Conservation (phyloP, 2,888 invertebrate genomes). For the Morpho helenor region DNA sequence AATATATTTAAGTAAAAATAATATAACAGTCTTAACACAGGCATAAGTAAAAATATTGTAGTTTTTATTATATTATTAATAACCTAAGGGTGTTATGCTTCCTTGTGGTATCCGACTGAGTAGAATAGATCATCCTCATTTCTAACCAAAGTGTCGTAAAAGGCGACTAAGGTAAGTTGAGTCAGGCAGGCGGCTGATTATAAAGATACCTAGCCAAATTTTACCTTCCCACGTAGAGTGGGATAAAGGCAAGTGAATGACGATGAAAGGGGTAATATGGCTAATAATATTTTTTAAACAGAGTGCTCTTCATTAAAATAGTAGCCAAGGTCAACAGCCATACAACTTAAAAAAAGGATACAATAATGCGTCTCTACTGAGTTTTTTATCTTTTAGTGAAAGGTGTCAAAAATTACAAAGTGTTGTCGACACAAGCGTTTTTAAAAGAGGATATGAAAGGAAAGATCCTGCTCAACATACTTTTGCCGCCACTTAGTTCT, state of each 20-base stretch:
- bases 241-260: too few species aligned
- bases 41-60: background rate
- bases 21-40: background rate
- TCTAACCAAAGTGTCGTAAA: too few species aligned
- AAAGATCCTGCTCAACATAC: slow-evolving; percentile 73
- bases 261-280: too few species aligned
- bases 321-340: background rate
- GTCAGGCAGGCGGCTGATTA: too few species aligned
- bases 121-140: too few species aligned
- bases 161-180: too few species aligned
- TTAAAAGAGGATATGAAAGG: slow-evolving; percentile 54
- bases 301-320: too few species aligned
- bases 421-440: slow-evolving; percentile 52
- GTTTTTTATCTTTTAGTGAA: background rate
- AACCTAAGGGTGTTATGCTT: background rate
- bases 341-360: background rate
- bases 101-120: too few species aligned
- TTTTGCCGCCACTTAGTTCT: slow-evolving; percentile 70
- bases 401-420: background rate
- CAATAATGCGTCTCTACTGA: background rate
- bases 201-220: too few species aligned
- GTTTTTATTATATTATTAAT: background rate
- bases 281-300: too few species aligned
- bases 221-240: too few species aligned
- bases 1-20: too few species aligned